A percentile compares a stretch with the other conserved stretches of the same genome.
Conservation (phyloP, 2,113 vertebrate species). For the Neolamprologus modestus region DNA sequence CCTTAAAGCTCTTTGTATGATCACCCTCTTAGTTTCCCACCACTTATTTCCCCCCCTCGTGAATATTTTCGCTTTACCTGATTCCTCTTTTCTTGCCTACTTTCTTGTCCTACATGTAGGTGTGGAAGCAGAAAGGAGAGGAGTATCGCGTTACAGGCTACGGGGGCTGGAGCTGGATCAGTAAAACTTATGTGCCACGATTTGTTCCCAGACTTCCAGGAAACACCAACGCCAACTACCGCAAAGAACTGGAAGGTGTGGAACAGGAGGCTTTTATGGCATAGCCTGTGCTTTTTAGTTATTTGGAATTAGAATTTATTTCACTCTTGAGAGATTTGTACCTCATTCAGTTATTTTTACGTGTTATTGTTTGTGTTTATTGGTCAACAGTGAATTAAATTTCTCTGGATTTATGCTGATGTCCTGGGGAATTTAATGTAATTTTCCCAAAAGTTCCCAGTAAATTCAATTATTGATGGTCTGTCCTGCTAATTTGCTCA, state of each 20-base stretch:
- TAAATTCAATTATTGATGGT: neutral
- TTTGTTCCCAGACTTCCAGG: conserved; percentile 89
- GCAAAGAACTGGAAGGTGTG: conserved; percentile 67
- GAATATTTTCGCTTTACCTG: neutral
- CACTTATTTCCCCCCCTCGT: neutral
- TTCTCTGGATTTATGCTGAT: neutral
- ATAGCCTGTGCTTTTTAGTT: neutral
- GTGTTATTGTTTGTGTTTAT: neutral
- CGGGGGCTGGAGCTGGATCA: conserved; percentile 97
- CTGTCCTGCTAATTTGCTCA: neutral
- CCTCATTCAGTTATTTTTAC: neutral
- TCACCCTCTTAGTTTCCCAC: neutral
- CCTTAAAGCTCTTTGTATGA: neutral
- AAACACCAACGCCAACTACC: conserved; percentile 94
- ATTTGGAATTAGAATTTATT: neutral
- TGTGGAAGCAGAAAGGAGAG: conserved; percentile 99
- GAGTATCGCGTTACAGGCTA: conserved; percentile 98
- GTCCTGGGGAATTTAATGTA: neutral
- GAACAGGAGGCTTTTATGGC: neutral
- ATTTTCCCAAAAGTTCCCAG: neutral
- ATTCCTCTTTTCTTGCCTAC: neutral
- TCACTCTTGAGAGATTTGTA: neutral
- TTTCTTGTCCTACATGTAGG: conserved; percentile 64
- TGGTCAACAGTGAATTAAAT: neutral
- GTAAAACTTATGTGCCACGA: conserved; percentile 89